Evolutionary conservation across 2,797 vertebrate species (phyloP).

Genomic region (Myotis pilosus): DNA sequence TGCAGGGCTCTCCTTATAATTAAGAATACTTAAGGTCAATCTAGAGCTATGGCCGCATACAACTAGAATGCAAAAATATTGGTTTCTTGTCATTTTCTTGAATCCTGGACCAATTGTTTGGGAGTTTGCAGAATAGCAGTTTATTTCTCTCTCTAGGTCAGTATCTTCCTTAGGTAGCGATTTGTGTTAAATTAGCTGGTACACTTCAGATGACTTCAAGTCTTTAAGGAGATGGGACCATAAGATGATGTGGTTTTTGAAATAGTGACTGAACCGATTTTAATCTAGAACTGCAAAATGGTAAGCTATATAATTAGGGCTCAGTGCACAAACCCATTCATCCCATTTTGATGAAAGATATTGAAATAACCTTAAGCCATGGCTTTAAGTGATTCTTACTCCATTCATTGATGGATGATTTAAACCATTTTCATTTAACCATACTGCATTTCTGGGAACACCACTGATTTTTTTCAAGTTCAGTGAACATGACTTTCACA

Average conservation of each 20-base stretch:
- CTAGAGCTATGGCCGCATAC: background rate
- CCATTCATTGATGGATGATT: background rate
- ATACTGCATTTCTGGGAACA: background rate
- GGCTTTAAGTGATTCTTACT: conserved; percentile 7
- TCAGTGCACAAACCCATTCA: background rate
- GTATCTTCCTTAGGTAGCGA: background rate
- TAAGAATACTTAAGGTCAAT: background rate
- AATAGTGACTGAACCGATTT: background rate
- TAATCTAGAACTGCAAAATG: background rate
- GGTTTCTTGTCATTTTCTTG: conserved; percentile 22
- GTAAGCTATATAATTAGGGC: background rate
- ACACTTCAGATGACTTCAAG: conserved; percentile 4
- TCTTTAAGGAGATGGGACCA: conserved; percentile 10
- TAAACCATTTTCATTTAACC: background rate
- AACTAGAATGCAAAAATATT: background rate
- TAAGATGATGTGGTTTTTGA: conserved; percentile 3
- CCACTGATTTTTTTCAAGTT: background rate
- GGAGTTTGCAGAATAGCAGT: background rate
- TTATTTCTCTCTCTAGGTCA: conserved; percentile 26
- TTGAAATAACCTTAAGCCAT: background rate
- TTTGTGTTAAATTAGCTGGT: conserved; percentile 46
- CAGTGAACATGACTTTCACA: conserved; percentile 3
- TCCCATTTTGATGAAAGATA: conserved; percentile 1
- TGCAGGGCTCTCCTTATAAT: background rate
- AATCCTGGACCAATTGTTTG: background rate